Conservation (phyloP, 2,797 vertebrate genomes). For the Ceryle rudis region DNA sequence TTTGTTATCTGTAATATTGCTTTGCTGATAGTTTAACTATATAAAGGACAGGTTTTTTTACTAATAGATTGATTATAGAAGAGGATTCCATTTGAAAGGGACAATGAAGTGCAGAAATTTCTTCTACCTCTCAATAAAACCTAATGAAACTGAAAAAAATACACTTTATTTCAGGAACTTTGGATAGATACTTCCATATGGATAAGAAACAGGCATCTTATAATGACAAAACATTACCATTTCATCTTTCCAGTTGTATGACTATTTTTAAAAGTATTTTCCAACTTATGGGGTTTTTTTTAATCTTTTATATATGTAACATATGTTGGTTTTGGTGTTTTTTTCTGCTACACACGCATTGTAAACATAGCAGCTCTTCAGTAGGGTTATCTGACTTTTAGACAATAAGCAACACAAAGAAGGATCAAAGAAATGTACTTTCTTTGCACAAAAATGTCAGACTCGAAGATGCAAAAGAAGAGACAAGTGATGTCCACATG, state of each 20-base stretch:
- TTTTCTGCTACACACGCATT: background rate
- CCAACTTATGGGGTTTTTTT: rapidly evolving
- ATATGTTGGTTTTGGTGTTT: background rate
- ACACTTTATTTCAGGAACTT: background rate
- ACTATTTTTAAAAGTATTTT: background rate
- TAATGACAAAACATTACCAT: background rate
- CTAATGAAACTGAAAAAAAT: background rate
- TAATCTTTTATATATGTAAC: background rate
- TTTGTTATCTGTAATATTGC: background rate
- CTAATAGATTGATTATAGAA: background rate
- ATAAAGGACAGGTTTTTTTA: background rate
- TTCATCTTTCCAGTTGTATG: background rate
- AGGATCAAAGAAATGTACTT: background rate
- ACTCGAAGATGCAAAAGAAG: background rate
- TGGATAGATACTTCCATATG: background rate
- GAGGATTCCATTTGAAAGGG: background rate
- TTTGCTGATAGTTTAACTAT: background rate
- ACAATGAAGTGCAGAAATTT: background rate
- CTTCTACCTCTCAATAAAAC: background rate
- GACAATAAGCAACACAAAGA: background rate
- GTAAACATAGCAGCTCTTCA: background rate
- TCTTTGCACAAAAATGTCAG: background rate
- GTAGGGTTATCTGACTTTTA: background rate
- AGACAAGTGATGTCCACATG: background rate
- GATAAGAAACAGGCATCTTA: background rate